A percentile compares a stretch with the other conserved stretches of the same genome.
Evolutionary conservation across 1,140 invertebrate genomes (phyloP).

Genomic region (Lasioglossum baleicum): DNA sequence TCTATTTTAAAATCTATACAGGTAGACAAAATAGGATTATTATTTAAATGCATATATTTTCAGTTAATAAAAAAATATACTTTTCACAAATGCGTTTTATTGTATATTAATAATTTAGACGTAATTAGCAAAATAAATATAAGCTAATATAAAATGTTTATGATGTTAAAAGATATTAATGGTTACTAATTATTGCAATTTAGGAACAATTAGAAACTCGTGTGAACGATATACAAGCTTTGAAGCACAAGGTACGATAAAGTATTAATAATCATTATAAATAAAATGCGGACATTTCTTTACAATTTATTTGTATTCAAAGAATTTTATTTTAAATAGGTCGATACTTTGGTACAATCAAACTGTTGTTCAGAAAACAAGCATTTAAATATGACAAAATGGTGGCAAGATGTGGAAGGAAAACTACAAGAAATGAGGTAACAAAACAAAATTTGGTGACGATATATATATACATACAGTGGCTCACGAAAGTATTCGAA

Average conservation of each 20-base stretch:
- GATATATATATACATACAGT: no score
- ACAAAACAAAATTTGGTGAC: conserved; percentile 29
- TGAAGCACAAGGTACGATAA: conserved; percentile 66
- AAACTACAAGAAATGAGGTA: conserved; percentile 66
- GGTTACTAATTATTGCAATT: conserved; percentile 27
- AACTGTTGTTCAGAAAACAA: conserved; percentile 63
- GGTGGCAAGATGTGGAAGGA: conserved; percentile 57
- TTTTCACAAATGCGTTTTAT: conserved; percentile 1
- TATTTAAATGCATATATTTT: neutral
- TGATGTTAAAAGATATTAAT: conserved; percentile 6
- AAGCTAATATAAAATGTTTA: conserved; percentile 13
- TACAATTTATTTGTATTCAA: neutral
- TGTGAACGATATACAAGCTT: conserved; percentile 47
- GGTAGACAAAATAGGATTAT: conserved; percentile 58
- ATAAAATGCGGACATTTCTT: neutral
- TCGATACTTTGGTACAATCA: conserved; percentile 49
- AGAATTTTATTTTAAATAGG: conserved; percentile 48
- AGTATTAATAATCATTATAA: neutral
- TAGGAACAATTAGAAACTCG: conserved; percentile 68
- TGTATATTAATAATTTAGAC: conserved; percentile 10
- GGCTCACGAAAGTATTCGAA: no score
- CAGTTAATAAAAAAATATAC: conserved; percentile 11
- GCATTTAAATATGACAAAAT: conserved; percentile 46
- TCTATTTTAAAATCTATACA: conserved; percentile 68
- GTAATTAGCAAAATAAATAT: conserved; percentile 11